A percentile compares a stretch with the other conserved stretches of the same genome.
These are phyloP conservation scores for Pomacea maculata DNA, from an alignment of 1,140 invertebrate genomes.

Conservation along the genomic window DNA sequence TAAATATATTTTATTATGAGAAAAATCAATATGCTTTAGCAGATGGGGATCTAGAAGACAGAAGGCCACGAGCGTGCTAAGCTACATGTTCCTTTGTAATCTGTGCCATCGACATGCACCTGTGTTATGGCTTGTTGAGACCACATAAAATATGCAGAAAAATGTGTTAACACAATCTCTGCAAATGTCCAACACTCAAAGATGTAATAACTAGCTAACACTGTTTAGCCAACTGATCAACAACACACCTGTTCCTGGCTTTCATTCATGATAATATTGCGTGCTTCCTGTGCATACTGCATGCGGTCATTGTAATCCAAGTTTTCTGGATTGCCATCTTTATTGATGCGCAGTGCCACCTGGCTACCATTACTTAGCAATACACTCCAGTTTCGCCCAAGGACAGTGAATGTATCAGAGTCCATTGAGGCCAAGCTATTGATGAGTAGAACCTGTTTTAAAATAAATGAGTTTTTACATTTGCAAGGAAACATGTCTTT, in stretches of 20 bases:
- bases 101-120: no score
- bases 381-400: conserved; percentile 57
- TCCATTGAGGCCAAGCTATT: conserved; percentile 59
- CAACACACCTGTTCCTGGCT: conserved; percentile 57
- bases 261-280: conserved; percentile 58
- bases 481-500: neutral
- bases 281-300: conserved; percentile 56
- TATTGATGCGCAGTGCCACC: conserved; percentile 47
- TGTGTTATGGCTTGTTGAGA: neutral
- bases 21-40: no score
- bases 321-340: conserved; percentile 46
- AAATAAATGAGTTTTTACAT: neutral
- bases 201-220: no score
- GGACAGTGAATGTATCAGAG: conserved; percentile 41
- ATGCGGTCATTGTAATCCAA: conserved; percentile 56
- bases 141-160: neutral
- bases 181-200: no score
- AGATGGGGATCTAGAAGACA: no score
- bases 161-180: no score
- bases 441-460: conserved; percentile 53
- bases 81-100: no score
- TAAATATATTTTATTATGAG: no score
- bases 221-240: neutral
- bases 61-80: no score
- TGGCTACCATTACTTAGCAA: conserved; percentile 58